A percentile compares a stretch with the other conserved stretches of the same genome.
Evolutionary conservation across 2,113 vertebrate species (phyloP).

Genomic region (Notothenia coriiceps): DNA sequence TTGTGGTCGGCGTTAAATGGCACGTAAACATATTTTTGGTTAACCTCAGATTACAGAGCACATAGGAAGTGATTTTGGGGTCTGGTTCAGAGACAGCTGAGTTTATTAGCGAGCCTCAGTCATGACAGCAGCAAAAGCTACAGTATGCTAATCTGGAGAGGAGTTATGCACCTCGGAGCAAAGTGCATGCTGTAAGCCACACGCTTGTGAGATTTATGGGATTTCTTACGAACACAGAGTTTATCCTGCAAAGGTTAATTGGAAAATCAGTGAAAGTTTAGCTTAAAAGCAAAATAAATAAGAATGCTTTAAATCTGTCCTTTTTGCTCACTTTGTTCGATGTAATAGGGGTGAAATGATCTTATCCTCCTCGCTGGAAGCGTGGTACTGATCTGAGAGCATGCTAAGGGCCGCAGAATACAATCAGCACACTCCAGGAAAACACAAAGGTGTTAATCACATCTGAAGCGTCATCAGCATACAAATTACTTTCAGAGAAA

Average conservation of each 20-base stretch:
- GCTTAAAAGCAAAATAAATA: slow-evolving; percentile 13
- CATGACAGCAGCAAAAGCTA: slow-evolving; percentile 35
- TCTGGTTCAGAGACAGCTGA: slow-evolving; percentile 51
- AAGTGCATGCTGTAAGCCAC: background rate
- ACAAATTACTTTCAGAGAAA: slow-evolving; percentile 43
- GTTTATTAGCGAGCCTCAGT: slow-evolving; percentile 52
- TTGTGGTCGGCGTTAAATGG: slow-evolving; percentile 40
- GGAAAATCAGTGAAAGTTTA: slow-evolving; percentile 53
- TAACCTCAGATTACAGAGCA: slow-evolving; percentile 75
- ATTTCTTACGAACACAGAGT: slow-evolving; percentile 1
- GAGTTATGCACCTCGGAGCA: slow-evolving; percentile 20
- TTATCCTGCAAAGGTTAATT: slow-evolving; percentile 66
- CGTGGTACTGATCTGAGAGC: slow-evolving; percentile 37
- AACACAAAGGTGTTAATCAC: slow-evolving; percentile 62
- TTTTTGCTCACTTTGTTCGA: slow-evolving; percentile 56
- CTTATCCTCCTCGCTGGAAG: slow-evolving; percentile 46
- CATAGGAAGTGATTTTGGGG: slow-evolving; percentile 55
- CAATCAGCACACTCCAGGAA: slow-evolving; percentile 52
- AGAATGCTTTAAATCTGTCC: slow-evolving; percentile 32
- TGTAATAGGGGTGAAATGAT: slow-evolving; percentile 66
- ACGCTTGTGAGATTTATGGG: slow-evolving; percentile 1
- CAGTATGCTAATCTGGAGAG: slow-evolving; percentile 35
- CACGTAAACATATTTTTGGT: slow-evolving; percentile 55
- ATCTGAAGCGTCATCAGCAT: slow-evolving; percentile 51
- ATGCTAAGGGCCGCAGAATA: slow-evolving; percentile 56